Percentiles rank a stretch among this genome's conserved stretches.
Conservation (phyloP, 2,888 invertebrate genomes). For the Amiota communis region DNA sequence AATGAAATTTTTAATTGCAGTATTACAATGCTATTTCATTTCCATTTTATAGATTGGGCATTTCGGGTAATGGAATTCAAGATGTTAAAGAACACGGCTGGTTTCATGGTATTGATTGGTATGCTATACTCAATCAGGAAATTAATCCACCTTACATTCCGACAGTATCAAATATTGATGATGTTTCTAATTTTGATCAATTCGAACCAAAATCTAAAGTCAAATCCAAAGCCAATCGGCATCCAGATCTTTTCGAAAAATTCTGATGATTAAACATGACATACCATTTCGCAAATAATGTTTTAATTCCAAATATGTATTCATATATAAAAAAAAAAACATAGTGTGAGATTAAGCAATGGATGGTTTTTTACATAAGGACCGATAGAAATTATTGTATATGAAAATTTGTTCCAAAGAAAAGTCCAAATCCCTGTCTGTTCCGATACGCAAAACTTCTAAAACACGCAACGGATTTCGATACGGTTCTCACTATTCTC, state of each 20-base stretch:
- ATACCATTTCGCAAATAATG: too few species aligned
- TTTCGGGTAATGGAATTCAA: conserved; percentile 85
- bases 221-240: conserved; percentile 60
- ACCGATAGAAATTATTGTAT: too few species aligned
- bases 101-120: conserved; percentile 89
- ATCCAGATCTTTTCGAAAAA: conserved; percentile 60
- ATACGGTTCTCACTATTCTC: too few species aligned
- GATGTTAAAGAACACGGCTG: conserved; percentile 93
- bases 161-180: conserved; percentile 75
- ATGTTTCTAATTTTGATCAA: conserved; percentile 80
- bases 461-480: too few species aligned
- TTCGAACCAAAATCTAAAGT: conserved; percentile 42
- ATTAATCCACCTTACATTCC: conserved; percentile 80
- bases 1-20: not conserved
- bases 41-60: conserved; percentile 80
- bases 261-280: conserved; percentile 45
- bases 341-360: too few species aligned
- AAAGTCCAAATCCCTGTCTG: too few species aligned
- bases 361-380: too few species aligned
- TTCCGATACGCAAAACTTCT: too few species aligned
- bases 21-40: not conserved
- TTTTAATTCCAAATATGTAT: too few species aligned
- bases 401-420: too few species aligned
- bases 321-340: too few species aligned
- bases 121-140: conserved; percentile 83